Conservation (phyloP, 2,888 invertebrate species). For the Agelastica alni region DNA sequence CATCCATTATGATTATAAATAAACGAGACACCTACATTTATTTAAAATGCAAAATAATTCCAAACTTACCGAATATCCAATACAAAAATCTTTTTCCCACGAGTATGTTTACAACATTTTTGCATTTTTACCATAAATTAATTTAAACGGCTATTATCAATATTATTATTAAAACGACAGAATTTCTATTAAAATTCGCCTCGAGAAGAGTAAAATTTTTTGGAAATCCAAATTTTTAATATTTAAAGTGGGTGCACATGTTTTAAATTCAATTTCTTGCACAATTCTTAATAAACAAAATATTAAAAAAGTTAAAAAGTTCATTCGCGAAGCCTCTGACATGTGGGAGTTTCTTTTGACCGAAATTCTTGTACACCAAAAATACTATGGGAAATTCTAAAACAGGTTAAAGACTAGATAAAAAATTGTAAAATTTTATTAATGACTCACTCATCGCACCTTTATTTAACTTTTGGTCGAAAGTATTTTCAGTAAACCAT, state of each 20-base stretch:
- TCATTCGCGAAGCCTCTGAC: too few species aligned
- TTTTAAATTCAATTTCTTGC: too few species aligned
- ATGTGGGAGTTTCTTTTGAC: too few species aligned
- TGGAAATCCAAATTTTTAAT: too few species aligned
- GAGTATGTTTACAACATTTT: neutral
- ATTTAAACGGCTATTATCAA: neutral
- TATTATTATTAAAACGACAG: neutral
- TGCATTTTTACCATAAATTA: constrained; percentile 5
- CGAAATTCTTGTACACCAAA: constrained; percentile 29
- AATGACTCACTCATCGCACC: constrained; percentile 7
- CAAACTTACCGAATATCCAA: neutral
- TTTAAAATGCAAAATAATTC: constrained; percentile 5
- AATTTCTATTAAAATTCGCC: too few species aligned
- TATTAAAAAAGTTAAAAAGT: too few species aligned
- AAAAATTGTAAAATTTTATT: constrained; percentile 20
- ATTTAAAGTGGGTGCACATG: too few species aligned
- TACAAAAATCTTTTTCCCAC: neutral
- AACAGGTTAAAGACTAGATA: constrained; percentile 32
- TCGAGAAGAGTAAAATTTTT: too few species aligned
- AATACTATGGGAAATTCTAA: constrained; percentile 31
- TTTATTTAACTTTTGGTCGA: constrained; percentile 23
- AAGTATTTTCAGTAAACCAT: constrained; percentile 33
- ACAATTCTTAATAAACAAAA: too few species aligned
- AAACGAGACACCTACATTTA: neutral
- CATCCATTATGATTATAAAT: too few species aligned